Conservation (phyloP, 2,888 invertebrate species). For the Chloromyia formosa region DNA sequence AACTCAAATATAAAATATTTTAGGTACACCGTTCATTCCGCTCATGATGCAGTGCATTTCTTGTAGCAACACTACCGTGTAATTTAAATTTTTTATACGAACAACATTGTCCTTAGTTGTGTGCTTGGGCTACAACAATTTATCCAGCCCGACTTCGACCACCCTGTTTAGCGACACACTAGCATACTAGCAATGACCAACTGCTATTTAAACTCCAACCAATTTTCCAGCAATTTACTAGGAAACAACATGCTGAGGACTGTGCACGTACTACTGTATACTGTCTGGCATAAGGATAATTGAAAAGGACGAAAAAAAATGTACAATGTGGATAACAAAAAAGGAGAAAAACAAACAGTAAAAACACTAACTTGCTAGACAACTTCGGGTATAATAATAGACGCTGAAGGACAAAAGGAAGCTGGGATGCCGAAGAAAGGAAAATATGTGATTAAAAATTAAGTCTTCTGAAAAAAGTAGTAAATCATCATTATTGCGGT, state of each 20-base stretch:
- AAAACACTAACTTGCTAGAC: too few species aligned
- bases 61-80: too few species aligned
- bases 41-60: too few species aligned
- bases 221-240: slow-evolving; percentile 39
- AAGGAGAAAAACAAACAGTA: neutral
- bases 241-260: slow-evolving; percentile 17
- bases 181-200: slow-evolving; percentile 16
- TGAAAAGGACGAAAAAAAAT: neutral
- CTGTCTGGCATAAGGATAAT: too few species aligned
- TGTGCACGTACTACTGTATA: neutral
- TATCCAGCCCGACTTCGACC: neutral
- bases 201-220: slow-evolving; percentile 27
- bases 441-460: slow-evolving; percentile 11
- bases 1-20: too few species aligned
- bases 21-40: too few species aligned
- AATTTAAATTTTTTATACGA: too few species aligned
- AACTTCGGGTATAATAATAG: too few species aligned
- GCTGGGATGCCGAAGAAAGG: neutral
- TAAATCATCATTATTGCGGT: slow-evolving; percentile 3
- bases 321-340: slow-evolving; percentile 6
- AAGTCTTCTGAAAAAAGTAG: neutral
- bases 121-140: too few species aligned
- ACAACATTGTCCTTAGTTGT: too few species aligned
- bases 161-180: neutral
- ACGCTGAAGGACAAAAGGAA: too few species aligned